Conservation (phyloP, 2,888 invertebrate genomes). For the Escarpia spicata region DNA sequence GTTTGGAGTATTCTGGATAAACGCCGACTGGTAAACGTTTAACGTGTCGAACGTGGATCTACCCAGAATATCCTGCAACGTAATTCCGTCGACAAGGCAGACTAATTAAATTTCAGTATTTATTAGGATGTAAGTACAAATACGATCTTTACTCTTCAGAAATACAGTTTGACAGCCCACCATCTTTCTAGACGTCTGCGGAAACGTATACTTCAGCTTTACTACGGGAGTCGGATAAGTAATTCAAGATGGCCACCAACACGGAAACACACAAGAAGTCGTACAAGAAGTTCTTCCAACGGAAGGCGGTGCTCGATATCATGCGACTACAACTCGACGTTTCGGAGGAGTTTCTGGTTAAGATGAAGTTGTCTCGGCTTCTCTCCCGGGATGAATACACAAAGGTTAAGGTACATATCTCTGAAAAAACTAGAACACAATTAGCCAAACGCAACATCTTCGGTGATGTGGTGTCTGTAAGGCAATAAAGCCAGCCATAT, state of each 20-base stretch:
- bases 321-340: conserved; percentile 14
- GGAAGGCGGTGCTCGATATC: neutral
- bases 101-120: no score
- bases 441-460: neutral
- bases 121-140: neutral
- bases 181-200: neutral
- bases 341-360: neutral
- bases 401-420: neutral
- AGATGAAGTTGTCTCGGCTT: neutral
- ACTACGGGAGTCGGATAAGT: neutral
- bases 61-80: neutral
- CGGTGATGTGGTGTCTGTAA: neutral
- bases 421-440: neutral
- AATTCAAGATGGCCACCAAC: neutral
- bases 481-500: no score
- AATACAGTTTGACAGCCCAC: neutral
- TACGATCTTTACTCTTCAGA: neutral
- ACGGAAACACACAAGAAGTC: neutral
- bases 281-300: conserved; percentile 19
- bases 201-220: neutral
- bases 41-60: neutral
- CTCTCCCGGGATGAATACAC: neutral
- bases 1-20: no score
- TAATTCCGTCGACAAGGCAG: neutral
- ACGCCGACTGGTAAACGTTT: neutral